Conservation (phyloP, 2,888 invertebrate species). For the Lacanobia wlatinum region DNA sequence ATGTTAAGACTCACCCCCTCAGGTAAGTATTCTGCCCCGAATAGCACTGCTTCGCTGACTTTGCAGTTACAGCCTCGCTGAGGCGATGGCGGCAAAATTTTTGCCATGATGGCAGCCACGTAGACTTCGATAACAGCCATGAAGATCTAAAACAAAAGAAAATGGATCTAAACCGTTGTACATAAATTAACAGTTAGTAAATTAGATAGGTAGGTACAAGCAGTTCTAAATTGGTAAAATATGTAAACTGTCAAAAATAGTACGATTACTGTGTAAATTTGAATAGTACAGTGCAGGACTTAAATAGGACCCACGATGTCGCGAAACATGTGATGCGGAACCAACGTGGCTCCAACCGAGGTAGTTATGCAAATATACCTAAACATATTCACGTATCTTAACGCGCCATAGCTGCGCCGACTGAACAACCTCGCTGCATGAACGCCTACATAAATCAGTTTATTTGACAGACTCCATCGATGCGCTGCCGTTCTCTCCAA, state of each 20-base stretch:
- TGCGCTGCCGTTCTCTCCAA: constrained; percentile 10
- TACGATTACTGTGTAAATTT: not conserved
- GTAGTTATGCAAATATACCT: constrained; percentile 16
- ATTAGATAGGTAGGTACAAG: no score
- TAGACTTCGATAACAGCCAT: not conserved
- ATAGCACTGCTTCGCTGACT: not conserved
- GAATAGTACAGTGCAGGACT: not conserved
- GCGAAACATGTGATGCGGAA: constrained; percentile 6
- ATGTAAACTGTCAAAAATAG: no score
- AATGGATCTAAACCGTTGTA: not conserved
- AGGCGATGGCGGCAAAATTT: not conserved
- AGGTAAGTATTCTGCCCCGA: not conserved
- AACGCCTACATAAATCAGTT: constrained; percentile 37
- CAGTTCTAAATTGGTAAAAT: no score
- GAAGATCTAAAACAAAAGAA: constrained; percentile 30
- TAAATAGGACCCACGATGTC: not conserved
- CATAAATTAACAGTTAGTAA: no score
- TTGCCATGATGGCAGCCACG: not conserved
- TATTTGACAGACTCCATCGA: constrained; percentile 25
- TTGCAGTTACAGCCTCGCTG: not conserved
- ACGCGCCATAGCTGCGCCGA: constrained; percentile 2
- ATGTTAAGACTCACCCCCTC: constrained; percentile 7
- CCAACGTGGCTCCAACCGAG: constrained; percentile 6
- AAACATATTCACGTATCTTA: constrained; percentile 24
- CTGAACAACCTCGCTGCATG: constrained; percentile 7